Base-by-base conservation (phyloP, 2,888 invertebrate genomes). In the Drosophila ezoana region DNA sequence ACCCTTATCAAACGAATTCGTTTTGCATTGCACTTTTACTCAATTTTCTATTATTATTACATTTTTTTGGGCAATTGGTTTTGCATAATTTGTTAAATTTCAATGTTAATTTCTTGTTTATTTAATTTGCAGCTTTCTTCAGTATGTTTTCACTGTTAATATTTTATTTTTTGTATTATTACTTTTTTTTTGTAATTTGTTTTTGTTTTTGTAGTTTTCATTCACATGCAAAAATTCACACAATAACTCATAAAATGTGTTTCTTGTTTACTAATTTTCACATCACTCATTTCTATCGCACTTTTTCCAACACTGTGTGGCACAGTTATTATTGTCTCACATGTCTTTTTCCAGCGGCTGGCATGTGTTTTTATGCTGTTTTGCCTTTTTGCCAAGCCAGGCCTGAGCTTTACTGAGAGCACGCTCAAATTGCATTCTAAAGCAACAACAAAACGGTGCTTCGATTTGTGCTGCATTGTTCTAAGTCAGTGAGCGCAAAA, bases 201-300 rank as follows among this genome's bases (percentile, higher is more conserved):
- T 70, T 44, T 41, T 58, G 37, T 40, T 54, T 37, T 28, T 33
- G 33, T 49, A 51, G 38, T 79, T 83, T 76, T 76, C 78, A 73
- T 82, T 87, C 85, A 87, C 87, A 87, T 87, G 87, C 81, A 87
- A 83, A 84, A 87, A 77, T 84, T 87, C 87, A 84, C 83, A 83
- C 83, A 79, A 73, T 80, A 84, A 78, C 67, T 87, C 85, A 81
- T 72, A 77, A 79, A 70, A 77, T 75, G 65, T 75, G 69, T 64
- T 86, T 79, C 76, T 60, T 74, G 63, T 76, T 82, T 73, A 70
- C 72, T 66, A 76, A 72, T 69, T 78, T 79, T 76, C 76, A 76
- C 76, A 76, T 71, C 76, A 60, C 68, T 64, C 68, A 72, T 69
- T 58, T 63, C 63, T 51, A 61, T 57, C 73, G 51, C 60, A 62